Conservation (phyloP, 2,888 invertebrate genomes). For the Clistopyga incitator region DNA sequence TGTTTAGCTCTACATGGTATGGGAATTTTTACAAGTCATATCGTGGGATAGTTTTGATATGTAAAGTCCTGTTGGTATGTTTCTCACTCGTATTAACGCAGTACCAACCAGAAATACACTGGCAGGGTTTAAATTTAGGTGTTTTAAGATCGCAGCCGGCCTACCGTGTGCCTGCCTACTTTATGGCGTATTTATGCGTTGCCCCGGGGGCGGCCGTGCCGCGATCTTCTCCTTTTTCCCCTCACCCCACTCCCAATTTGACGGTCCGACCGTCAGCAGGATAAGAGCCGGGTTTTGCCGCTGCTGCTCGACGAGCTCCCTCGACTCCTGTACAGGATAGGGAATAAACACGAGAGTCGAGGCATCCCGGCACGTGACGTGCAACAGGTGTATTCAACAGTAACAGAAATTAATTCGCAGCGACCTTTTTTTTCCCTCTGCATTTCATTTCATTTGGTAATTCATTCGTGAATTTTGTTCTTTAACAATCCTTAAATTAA, state of each 20-base stretch:
- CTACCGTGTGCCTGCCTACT: constrained; percentile 56
- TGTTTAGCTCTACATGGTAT: neutral
- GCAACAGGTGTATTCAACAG: constrained; percentile 51
- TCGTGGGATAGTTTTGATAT: constrained; percentile 16
- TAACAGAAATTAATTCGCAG: constrained; percentile 15
- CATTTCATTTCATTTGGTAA: neutral
- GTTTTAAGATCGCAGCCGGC: constrained; percentile 70
- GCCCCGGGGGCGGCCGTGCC: constrained; percentile 52
- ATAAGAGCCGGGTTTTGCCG: neutral
- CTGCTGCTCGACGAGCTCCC: constrained; percentile 29
- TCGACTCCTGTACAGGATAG: constrained; percentile 18
- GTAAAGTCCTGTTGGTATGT: constrained; percentile 6
- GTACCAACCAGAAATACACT: constrained; percentile 34
- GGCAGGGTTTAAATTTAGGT: constrained; percentile 66
- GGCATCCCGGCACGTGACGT: constrained; percentile 6
- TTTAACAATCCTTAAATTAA: neutral
- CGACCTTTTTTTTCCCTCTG: neutral
- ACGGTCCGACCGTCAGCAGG: constrained; percentile 9
- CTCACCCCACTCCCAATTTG: neutral
- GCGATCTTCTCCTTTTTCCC: constrained; percentile 29
- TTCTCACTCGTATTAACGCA: constrained; percentile 24
- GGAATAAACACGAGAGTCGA: neutral
- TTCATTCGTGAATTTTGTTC: neutral
- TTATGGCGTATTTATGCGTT: constrained; percentile 69
- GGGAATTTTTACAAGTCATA: neutral